Conservation (phyloP, 2,888 invertebrate genomes). For the Willowsia nigromaculata region DNA sequence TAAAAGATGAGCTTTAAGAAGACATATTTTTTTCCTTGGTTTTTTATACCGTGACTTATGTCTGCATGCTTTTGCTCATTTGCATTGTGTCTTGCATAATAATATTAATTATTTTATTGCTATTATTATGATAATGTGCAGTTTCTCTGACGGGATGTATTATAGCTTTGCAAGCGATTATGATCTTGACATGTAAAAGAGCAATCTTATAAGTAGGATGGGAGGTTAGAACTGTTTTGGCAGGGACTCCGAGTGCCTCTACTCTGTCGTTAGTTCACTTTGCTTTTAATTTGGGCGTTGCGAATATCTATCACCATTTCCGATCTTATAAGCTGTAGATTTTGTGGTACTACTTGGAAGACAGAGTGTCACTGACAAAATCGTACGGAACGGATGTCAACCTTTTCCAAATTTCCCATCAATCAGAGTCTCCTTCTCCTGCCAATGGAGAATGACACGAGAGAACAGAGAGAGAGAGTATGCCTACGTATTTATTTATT, state of each 20-base stretch:
- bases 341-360: neutral
- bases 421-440: conserved; percentile 71
- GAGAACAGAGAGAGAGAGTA: neutral
- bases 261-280: conserved; percentile 14
- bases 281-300: conserved; percentile 33
- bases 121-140: conserved; percentile 34
- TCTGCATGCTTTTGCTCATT: conserved; percentile 23
- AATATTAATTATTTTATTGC: conserved; percentile 23
- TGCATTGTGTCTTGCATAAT: conserved; percentile 23
- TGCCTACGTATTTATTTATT: conserved; percentile 10
- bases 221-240: conserved; percentile 17
- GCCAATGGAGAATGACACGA: conserved; percentile 23
- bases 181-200: neutral
- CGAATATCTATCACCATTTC: conserved; percentile 27
- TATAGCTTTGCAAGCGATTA: conserved; percentile 14
- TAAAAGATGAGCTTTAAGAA: neutral
- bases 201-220: neutral
- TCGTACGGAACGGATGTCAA: conserved; percentile 71
- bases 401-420: conserved; percentile 77
- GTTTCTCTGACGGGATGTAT: too few relatives aligned
- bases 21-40: conserved; percentile 7
- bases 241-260: neutral
- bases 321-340: neutral
- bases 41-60: neutral
- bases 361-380: conserved; percentile 50